Percentiles rank a stretch among this genome's conserved stretches.
These are phyloP conservation scores for Polyploca ridens DNA, from an alignment of 2,888 invertebrate genomes.

Conservation along the genomic window DNA sequence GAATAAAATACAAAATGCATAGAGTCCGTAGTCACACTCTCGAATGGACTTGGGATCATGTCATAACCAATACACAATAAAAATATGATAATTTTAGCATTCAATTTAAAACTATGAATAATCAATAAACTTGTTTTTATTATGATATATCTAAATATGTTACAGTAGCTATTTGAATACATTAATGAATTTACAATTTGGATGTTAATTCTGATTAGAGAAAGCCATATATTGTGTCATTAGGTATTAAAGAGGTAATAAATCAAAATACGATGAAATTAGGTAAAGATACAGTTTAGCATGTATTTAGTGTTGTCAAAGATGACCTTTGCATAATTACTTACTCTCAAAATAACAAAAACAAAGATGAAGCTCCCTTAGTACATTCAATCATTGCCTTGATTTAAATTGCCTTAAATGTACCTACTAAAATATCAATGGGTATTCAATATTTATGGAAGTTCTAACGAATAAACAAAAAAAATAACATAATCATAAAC, in stretches of 20 bases:
- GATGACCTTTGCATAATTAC: background rate
- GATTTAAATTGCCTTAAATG: no score
- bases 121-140: constrained; percentile 53
- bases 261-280: constrained; percentile 25
- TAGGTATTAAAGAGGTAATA: constrained; percentile 17
- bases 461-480: no score
- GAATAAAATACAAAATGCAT: background rate
- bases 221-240: constrained; percentile 32
- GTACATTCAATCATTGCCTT: no score
- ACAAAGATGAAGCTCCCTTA: no score
- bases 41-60: background rate
- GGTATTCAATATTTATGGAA: no score
- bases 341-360: no score
- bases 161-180: constrained; percentile 48
- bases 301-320: background rate
- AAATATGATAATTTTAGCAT: constrained; percentile 44
- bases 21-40: background rate
- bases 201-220: constrained; percentile 38
- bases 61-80: constrained; percentile 37
- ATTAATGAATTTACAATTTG: constrained; percentile 37
- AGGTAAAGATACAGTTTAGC: background rate
- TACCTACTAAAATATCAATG: no score
- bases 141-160: constrained; percentile 39
- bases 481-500: no score
- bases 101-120: constrained; percentile 54